Evolutionary conservation across 2,888 invertebrate genomes (phyloP).

Genomic region (Lasioglossum figueresi): DNA sequence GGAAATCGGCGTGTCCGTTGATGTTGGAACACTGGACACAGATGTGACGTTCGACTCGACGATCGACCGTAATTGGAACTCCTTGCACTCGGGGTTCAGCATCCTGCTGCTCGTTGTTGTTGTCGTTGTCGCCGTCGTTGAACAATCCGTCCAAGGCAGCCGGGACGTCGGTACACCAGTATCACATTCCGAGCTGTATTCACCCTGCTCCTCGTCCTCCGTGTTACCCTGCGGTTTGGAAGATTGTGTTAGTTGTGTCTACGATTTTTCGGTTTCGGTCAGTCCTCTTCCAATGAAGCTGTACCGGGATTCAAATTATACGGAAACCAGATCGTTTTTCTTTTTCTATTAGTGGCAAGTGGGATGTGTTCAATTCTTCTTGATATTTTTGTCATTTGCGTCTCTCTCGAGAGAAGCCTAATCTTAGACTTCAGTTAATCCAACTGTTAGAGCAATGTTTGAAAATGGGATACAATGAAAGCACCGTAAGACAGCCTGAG

Average conservation of each 20-base stretch:
- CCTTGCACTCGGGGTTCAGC: conserved; percentile 81
- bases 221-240: conserved; percentile 66
- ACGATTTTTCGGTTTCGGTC: not conserved
- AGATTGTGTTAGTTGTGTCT: not conserved
- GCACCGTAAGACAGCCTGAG: not conserved
- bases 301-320: not conserved
- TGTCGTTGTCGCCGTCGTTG: conserved; percentile 55
- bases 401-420: not conserved
- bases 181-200: conserved; percentile 79
- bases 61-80: conserved; percentile 74
- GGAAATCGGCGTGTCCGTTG: conserved; percentile 36
- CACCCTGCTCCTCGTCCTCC: conserved; percentile 79
- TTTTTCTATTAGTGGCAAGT: no score
- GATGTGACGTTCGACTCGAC: conserved; percentile 32
- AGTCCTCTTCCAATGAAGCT: not conserved
- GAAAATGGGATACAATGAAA: not conserved
- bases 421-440: not conserved
- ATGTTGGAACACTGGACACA: conserved; percentile 21
- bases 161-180: conserved; percentile 72
- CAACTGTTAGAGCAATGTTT: not conserved
- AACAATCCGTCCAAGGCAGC: conserved; percentile 70
- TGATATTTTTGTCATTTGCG: not conserved
- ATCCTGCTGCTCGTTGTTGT: conserved; percentile 62
- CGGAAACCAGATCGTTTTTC: not conserved
- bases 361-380: not conserved